Conservation (phyloP, 2,797 vertebrate genomes). For the Syngnathus rostellatus region DNA sequence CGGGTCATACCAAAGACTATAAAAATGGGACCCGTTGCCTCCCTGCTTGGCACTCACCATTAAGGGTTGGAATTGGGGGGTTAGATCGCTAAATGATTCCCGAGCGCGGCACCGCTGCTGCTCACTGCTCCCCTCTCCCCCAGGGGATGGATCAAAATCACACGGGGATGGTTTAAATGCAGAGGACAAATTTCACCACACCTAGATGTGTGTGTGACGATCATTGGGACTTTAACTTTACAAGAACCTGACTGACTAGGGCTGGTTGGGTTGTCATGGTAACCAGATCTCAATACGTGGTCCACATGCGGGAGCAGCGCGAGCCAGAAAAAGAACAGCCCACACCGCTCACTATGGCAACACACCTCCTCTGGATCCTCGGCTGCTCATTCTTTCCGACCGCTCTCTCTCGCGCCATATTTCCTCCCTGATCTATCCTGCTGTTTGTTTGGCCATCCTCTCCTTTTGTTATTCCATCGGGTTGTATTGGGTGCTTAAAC, state of each 20-base stretch:
- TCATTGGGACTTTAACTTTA: no score
- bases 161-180: no score
- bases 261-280: conserved; percentile 48
- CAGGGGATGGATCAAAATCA: no score
- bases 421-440: not conserved
- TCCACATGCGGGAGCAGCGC: conserved; percentile 37
- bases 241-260: conserved; percentile 40
- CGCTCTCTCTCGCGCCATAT: conserved; percentile 10
- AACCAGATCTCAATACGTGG: conserved; percentile 50
- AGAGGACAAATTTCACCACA: no score
- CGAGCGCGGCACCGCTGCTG: no score
- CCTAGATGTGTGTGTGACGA: no score
- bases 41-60: no score
- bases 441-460: not conserved
- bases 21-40: no score
- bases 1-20: no score
- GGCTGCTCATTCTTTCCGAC: conserved; percentile 38
- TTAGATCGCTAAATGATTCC: no score
- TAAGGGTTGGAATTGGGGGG: no score
- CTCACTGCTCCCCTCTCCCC: no score
- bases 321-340: conserved; percentile 69
- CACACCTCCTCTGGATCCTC: conserved; percentile 51
- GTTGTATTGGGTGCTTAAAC: not conserved
- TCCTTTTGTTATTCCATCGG: not conserved
- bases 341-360: conserved; percentile 64